A percentile compares a stretch with the other conserved stretches of the same genome.
Evolutionary conservation across 2,797 vertebrate species (phyloP).

Genomic region (Acanthurus tractus): DNA sequence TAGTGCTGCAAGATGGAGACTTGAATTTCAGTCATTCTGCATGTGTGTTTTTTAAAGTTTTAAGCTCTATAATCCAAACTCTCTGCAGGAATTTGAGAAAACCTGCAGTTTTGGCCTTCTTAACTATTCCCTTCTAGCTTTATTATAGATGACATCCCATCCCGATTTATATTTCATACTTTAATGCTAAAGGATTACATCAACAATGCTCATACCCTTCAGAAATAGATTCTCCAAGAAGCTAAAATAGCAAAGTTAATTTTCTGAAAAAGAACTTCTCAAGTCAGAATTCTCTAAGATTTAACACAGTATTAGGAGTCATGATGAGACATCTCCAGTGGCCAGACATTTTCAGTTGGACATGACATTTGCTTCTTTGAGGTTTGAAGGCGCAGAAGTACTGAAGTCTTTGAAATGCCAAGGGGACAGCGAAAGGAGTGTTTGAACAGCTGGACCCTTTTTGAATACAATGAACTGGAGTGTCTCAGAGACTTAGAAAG

Average conservation of each 20-base stretch:
- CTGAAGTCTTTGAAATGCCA: slow-evolving; percentile 68
- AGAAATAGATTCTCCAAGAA: slow-evolving; percentile 24
- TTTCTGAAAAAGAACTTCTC: slow-evolving; percentile 34
- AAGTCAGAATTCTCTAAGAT: slow-evolving; percentile 49
- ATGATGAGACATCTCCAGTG: slow-evolving; percentile 64
- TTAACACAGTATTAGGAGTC: slow-evolving; percentile 55
- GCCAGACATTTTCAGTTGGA: slow-evolving; percentile 73
- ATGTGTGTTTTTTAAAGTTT: slow-evolving; percentile 23
- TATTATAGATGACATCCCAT: slow-evolving; percentile 19
- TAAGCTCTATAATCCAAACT: slow-evolving; percentile 30
- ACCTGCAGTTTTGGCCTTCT: slow-evolving; percentile 19
- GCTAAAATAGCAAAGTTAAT: slow-evolving; percentile 20
- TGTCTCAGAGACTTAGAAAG: slow-evolving; percentile 4
- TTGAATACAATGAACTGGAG: slow-evolving; percentile 39
- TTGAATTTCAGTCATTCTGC: slow-evolving; percentile 2
- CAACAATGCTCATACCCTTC: neutral
- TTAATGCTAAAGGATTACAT: slow-evolving; percentile 22
- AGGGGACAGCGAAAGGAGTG: slow-evolving; percentile 37
- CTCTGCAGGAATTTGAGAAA: slow-evolving; percentile 25
- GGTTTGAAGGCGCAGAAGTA: slow-evolving; percentile 58
- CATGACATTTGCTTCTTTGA: slow-evolving; percentile 77
- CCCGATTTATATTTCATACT: slow-evolving; percentile 39
- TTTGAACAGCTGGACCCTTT: slow-evolving; percentile 44
- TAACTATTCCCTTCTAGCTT: slow-evolving; percentile 17
- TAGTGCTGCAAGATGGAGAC: neutral